phyloP scores from a whole-genome alignment of 2,888 invertebrate species.

The Diploptera punctata region DNA sequence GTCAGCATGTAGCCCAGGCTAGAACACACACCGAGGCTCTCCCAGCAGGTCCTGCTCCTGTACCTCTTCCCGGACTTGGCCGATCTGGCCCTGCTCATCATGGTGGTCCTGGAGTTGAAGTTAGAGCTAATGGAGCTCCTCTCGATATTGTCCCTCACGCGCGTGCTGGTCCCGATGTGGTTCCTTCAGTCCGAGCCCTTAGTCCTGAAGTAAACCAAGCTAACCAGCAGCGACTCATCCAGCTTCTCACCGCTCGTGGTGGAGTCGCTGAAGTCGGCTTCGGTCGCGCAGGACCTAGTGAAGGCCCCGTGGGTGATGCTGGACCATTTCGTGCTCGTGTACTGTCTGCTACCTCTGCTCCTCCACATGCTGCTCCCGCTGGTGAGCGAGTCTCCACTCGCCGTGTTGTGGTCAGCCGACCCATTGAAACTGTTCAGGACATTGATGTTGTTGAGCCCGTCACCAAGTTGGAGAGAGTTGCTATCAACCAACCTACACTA shows the following conservation, averaged over 20 bases:
- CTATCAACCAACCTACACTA: conserved; percentile 62
- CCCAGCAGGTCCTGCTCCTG: conserved; percentile 37
- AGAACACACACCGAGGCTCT: not conserved
- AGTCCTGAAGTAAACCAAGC: conserved; percentile 53
- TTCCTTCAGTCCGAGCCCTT: conserved; percentile 50
- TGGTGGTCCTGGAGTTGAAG: conserved; percentile 28
- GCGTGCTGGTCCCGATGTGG: conserved; percentile 43
- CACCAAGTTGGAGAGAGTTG: conserved; percentile 63
- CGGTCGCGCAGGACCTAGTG: conserved; percentile 51
- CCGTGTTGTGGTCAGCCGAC: conserved; percentile 66
- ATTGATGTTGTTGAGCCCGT: conserved; percentile 64
- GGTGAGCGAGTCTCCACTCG: conserved; percentile 65
- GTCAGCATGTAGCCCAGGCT: conserved; percentile 21
- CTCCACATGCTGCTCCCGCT: conserved; percentile 57
- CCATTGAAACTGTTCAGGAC: conserved; percentile 64
- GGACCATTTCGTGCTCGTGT: conserved; percentile 61
- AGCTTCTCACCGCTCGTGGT: conserved; percentile 58
- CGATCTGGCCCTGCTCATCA: conserved; percentile 41
- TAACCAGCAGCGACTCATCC: conserved; percentile 60
- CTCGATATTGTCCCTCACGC: conserved; percentile 40
- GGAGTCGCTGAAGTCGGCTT: conserved; percentile 51
- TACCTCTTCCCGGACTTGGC: conserved; percentile 22
- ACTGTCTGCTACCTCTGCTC: conserved; percentile 63
- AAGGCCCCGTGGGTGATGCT: conserved; percentile 55
- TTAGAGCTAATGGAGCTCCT: conserved; percentile 45